Percentiles rank a stretch among this genome's conserved stretches.
Conservation (phyloP, 2,113 vertebrate species). For the Cavia aperea region DNA sequence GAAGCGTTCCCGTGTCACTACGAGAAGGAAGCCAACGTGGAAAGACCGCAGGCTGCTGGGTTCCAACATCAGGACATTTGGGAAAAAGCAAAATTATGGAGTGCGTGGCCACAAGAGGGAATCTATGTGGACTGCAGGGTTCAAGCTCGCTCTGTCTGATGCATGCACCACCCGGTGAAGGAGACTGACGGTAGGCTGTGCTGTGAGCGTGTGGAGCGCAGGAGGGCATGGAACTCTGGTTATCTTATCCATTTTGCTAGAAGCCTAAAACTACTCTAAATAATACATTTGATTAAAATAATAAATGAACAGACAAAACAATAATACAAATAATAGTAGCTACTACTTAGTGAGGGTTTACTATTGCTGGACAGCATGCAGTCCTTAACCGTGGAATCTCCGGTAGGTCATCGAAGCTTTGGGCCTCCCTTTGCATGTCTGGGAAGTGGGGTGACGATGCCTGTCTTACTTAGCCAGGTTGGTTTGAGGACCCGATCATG, state of each 20-base stretch:
- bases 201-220: rapidly evolving
- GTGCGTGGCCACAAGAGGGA: rapidly evolving
- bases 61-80: neutral
- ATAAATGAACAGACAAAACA: neutral
- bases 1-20: no score
- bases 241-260: neutral
- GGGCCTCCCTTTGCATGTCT: neutral
- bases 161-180: rapidly evolving
- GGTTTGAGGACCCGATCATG: neutral
- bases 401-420: neutral
- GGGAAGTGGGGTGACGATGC: neutral
- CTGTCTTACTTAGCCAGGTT: no score
- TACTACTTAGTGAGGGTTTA: neutral
- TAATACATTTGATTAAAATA: neutral
- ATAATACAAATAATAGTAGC: neutral
- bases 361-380: no score
- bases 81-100: neutral
- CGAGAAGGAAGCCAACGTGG: neutral
- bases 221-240: rapidly evolving
- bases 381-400: neutral
- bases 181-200: rapidly evolving
- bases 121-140: rapidly evolving
- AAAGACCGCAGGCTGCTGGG: neutral
- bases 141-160: no score
- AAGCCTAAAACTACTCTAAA: neutral